Evolutionary conservation across 2,888 invertebrate species (phyloP), one percentile per base, ranked within the genome.

Genomic region (Timema cristinae): DNA sequence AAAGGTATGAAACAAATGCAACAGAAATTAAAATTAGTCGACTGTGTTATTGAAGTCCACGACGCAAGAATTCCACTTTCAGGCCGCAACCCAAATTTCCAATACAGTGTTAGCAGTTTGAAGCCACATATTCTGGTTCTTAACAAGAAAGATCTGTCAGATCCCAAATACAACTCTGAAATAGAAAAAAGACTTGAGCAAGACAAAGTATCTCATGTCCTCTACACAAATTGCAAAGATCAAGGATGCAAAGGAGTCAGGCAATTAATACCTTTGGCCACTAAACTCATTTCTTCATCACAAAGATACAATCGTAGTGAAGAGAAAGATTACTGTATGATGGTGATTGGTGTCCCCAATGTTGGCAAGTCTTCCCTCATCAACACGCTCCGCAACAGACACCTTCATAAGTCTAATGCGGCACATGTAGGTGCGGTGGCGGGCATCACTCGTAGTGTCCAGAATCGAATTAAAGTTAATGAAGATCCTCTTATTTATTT

Each of bases 321-420:
- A 50, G 87, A 87, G 76, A 82, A 84, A 32, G 92, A 94, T 73
- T 91, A 85, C 79, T 88, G 87, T 79, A 84, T 94, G 0, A 93
- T 97, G 94, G 89, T 96, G 5, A 93, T 96, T 73, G 97, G 97
- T 0, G 92, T 97, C 10, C 97, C 97, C 0, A 98, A 98, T 84
- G 97, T 97, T 5, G 97, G 97, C 6, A 98, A 97, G 82, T 97
- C 97, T 0, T 95, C 96, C 0, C 79, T 97, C 48, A 91, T 97
- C 8, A 97, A 97, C 82, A 88, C 90, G 76, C 82, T 97, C 63
- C 83, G 96, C 75, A 90, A 90, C 73, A 86, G 83, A 56, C 84
- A 92, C 79, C 80, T 92, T 48, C 82, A 83, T 6, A 89, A 85
- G 80, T 84, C 85, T 73, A 82, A 82, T 74, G 83, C 84, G 0